Conservation (phyloP, 2,888 invertebrate species). For the Orchesellides sinensis region DNA sequence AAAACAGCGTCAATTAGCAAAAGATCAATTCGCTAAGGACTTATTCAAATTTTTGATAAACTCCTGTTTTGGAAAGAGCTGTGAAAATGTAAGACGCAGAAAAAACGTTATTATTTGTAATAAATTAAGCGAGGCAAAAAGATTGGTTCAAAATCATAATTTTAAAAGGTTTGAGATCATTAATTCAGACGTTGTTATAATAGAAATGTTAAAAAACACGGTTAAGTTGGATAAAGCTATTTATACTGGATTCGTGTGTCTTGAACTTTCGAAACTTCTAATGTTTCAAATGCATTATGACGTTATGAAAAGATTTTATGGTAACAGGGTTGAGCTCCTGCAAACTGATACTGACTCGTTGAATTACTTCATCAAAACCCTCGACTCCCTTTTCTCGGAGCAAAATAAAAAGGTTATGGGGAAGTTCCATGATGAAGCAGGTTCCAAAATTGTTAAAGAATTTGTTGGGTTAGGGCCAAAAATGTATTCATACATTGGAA, state of each 20-base stretch:
- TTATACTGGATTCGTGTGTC: slow-evolving; percentile 46
- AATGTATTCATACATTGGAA: slow-evolving; percentile 38
- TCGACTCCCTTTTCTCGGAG: slow-evolving; percentile 28
- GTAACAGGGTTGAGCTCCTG: slow-evolving; percentile 26
- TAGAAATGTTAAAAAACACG: slow-evolving; percentile 33
- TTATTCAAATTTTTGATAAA: slow-evolving; percentile 55
- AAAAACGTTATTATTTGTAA: slow-evolving; percentile 35
- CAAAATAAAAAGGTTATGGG: slow-evolving; percentile 71
- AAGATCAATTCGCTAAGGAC: slow-evolving; percentile 56
- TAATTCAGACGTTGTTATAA: slow-evolving; percentile 15
- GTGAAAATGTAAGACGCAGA: slow-evolving; percentile 41
- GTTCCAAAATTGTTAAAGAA: slow-evolving; percentile 58
- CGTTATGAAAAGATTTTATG: slow-evolving; percentile 45
- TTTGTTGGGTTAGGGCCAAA: slow-evolving; percentile 72
- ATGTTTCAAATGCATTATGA: slow-evolving; percentile 53
- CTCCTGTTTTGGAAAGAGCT: slow-evolving; percentile 57
- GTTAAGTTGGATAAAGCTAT: slow-evolving; percentile 46
- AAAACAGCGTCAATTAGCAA: slow-evolving; percentile 34
- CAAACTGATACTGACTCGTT: slow-evolving; percentile 65
- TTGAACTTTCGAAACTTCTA: slow-evolving; percentile 45
- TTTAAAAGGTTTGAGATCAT: slow-evolving; percentile 51
- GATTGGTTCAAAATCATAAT: neutral
- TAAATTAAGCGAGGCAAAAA: neutral
- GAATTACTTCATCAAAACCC: slow-evolving; percentile 57
- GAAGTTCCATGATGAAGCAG: slow-evolving; percentile 74